Evolutionary conservation across 2,113 vertebrate genomes (phyloP), one percentile per base, ranked within the genome.

Genomic region (Apteryx mantelli): DNA sequence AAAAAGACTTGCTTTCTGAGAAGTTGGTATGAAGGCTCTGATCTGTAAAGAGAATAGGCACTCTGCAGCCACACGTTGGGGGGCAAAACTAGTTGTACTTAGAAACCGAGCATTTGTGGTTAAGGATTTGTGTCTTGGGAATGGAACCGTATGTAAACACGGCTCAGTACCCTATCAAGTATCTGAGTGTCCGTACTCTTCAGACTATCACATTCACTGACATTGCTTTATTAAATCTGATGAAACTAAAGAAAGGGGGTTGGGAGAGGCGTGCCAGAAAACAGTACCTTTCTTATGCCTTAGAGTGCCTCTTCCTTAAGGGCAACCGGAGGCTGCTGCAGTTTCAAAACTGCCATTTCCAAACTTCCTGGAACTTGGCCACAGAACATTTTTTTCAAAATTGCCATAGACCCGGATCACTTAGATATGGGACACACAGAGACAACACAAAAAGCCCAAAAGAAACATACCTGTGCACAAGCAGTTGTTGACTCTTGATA

Each of bases 351-450:
- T 89, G 64, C 68, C 75, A 17, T 97, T 97, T 95, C 94, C 95
- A 94, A 93, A 94, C 64, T 46, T 66, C 55, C 87, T 95, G 95
- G 94, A 95, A 88, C 89, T 77, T 46, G 28, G 84, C 93, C 96
- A 95, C 42, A 81, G 85, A 97, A 70, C 94, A 94, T 95, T 95
- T 93, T 90, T 95, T 95, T 82, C 93, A 89, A 93, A 95, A 94
- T 78, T 96, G 64, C 75, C 82, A 92, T 28, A 93, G 70, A 91
- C 81, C 80, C 77, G 93, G 85, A 96, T 95, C 55, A 60, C 6
- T 80, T 63, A 74, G 71, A 93, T 88, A 90, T 5, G 24, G 79
- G 90, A 74, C 82, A 76, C 75, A 86, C 32, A 52, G 66, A 91
- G 36, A 68, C 30, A 71, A 52, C 88, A 34, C 36, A 70, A 63